phyloP scores from a whole-genome alignment of 2,797 vertebrate genomes.

The Hirundo rustica region DNA sequence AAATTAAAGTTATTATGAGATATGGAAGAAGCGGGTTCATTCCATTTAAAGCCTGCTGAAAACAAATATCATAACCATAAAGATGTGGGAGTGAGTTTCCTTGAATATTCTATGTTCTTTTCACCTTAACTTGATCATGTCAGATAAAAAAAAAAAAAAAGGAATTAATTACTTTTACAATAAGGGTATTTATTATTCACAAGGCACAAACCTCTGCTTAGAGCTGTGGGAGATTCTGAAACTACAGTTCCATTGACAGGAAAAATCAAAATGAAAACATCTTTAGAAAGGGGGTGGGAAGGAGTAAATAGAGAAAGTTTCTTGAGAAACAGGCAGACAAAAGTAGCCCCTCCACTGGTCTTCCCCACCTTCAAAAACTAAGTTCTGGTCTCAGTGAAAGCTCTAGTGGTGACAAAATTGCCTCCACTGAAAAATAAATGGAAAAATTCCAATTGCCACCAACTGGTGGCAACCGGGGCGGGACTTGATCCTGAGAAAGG shows the following conservation, averaged over 20 bases:
- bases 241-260: background rate
- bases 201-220: background rate
- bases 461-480: fast-evolving
- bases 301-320: background rate
- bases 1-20: conserved; percentile 27
- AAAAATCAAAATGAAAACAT: background rate
- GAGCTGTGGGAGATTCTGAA: background rate
- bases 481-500: background rate
- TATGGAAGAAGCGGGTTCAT: background rate
- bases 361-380: background rate
- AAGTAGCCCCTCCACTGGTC: background rate
- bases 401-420: background rate
- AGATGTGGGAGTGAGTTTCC: conserved; percentile 11
- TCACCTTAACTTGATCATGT: background rate
- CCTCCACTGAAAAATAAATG: background rate
- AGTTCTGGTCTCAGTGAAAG: background rate
- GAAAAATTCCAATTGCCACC: background rate
- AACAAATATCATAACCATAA: background rate
- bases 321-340: background rate
- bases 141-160: background rate
- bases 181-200: background rate
- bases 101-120: conserved; percentile 5
- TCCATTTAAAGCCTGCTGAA: background rate
- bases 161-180: background rate
- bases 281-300: background rate